These are phyloP conservation scores for Acrobeloides nanus DNA, from an alignment of 2,888 invertebrate species.

Conservation along the genomic window DNA sequence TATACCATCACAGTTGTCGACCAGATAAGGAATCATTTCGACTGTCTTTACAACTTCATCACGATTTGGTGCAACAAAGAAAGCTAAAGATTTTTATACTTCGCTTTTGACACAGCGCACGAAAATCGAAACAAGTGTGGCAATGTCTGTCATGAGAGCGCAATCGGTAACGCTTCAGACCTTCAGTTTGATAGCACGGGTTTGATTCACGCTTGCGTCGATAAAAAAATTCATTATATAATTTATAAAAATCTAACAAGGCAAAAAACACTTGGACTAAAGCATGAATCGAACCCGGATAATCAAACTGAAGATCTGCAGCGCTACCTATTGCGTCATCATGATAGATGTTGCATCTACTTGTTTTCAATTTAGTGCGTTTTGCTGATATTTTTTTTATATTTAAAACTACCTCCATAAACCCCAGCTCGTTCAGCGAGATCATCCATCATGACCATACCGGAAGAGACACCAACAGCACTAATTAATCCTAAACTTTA, in stretches of 20 bases:
- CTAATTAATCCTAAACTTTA: conserved; percentile 36
- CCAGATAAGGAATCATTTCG: conserved; percentile 39
- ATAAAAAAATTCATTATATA: too few relatives aligned
- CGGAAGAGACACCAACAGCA: conserved; percentile 40
- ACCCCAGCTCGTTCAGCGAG: conserved; percentile 47
- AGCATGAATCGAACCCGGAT: too few relatives aligned
- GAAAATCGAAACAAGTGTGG: too few relatives aligned
- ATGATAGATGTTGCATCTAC: background rate
- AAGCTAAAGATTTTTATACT: conserved; percentile 25
- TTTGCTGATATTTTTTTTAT: background rate
- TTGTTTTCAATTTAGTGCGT: background rate
- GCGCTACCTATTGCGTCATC: too few relatives aligned
- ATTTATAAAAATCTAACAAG: too few relatives aligned
- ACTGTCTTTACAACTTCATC: conserved; percentile 48
- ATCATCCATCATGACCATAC: conserved; percentile 49
- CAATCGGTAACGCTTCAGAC: too few relatives aligned
- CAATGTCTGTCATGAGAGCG: too few relatives aligned
- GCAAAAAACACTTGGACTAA: too few relatives aligned
- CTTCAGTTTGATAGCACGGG: too few relatives aligned
- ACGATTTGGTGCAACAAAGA: conserved; percentile 45
- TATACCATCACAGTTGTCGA: conserved; percentile 41
- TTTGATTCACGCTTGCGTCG: too few relatives aligned
- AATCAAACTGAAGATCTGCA: too few relatives aligned
- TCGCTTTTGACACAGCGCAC: background rate
- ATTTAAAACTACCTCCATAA: conserved; percentile 29